Base-by-base conservation (phyloP, 1,140 invertebrate species). In the Agraylea sexmaculata region DNA sequence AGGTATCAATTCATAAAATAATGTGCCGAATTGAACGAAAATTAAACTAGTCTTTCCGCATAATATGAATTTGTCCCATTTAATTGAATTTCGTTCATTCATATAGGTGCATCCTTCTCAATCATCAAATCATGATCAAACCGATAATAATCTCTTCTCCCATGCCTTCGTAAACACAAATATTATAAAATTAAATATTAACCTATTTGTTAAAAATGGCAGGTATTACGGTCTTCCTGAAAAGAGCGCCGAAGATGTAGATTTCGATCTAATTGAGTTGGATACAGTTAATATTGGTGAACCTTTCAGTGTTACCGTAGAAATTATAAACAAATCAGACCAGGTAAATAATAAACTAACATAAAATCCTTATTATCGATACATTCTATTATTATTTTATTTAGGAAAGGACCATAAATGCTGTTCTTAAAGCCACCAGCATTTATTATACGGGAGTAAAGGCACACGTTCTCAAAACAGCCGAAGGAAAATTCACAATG, bases 401-500 rank as follows among this genome's bases (percentile, higher is more conserved):
- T 10, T 42, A 68, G 65, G 49, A 23, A 29, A 34, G 46, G 32
- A 74, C 60, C 2, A 69, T 87, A 15, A 70, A 75, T 35, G 71
- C 75, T 0, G 69, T 73, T 4, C 50, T 86, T 19, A 70, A 71
- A 6, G 73, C 79, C 0, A 73, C 68, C 4, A 82, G 76, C 46
- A 70, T 84, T n/a, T 86, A 75, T 55, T 87, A 86, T 53, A 87
- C 77, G 15, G 84, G 84, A 19, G 71, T 83, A 20, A 75, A 71
- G 53, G 75, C 74, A 1, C 64, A 77, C 7, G 52, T 74, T 22
- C 68, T 87, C 8, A 84, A 82, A 56, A 77, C 74, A 55, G 71
- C 75, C 1, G 68, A 75, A 28, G 78, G 74, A 15, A 68, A 74
- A 37, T 71, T 81, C 37, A 58, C 58, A 22, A 58, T 83, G 2